These are phyloP conservation scores for Clarias batrachus DNA, from an alignment of 2,113 vertebrate genomes.

Conservation along the genomic window DNA sequence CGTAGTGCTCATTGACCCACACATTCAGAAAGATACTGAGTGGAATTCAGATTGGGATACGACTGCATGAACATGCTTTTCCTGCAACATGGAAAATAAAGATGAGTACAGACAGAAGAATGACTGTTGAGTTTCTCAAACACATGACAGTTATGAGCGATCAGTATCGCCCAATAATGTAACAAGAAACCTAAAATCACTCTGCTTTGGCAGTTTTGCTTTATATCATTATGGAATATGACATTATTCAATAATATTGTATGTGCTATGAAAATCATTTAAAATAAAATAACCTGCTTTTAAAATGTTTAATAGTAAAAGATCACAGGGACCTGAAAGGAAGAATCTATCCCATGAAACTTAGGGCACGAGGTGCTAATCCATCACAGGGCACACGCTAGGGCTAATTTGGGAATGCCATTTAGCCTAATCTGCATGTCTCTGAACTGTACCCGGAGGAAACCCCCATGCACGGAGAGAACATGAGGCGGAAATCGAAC, in stretches of 20 bases:
- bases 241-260: too few relatives aligned
- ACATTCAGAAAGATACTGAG: constrained; percentile 38
- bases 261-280: too few relatives aligned
- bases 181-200: neutral
- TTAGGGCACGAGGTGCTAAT: too few relatives aligned
- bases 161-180: neutral
- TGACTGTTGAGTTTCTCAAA: neutral
- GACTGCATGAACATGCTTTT: neutral
- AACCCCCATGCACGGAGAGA: too few relatives aligned
- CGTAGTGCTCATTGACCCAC: too few relatives aligned
- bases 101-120: neutral
- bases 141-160: neutral
- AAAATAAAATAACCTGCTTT: too few relatives aligned
- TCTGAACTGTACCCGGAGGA: too few relatives aligned
- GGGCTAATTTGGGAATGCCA: too few relatives aligned
- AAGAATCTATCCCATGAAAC: too few relatives aligned
- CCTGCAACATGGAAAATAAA: constrained; percentile 29
- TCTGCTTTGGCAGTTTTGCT: neutral
- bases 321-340: neutral
- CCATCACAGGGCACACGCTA: too few relatives aligned
- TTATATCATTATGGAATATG: neutral
- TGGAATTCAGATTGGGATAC: neutral
- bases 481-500: too few relatives aligned
- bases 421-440: too few relatives aligned
- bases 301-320: neutral